These are phyloP conservation scores for Drosophila navojoa DNA, from an alignment of 1,140 invertebrate genomes.

Conservation along the genomic window DNA sequence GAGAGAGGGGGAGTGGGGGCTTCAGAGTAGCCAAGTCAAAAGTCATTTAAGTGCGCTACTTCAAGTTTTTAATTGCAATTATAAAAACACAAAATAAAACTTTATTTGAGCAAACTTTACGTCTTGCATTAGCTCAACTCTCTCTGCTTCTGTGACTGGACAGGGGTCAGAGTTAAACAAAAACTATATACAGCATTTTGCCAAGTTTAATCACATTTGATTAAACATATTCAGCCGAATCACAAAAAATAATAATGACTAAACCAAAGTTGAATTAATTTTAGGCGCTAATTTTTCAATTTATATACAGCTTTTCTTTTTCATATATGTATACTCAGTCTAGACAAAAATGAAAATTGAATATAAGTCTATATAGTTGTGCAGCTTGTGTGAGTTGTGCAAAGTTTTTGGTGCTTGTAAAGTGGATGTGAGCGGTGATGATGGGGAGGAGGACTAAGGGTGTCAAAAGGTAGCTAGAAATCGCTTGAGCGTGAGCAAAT, in stretches of 20 bases:
- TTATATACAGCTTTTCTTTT: conserved; percentile 2
- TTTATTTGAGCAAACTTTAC: conserved; percentile 62
- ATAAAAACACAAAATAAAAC: conserved; percentile 59
- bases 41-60: conserved; percentile 71
- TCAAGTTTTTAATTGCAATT: conserved; percentile 78
- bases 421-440: conserved; percentile 11
- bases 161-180: not conserved
- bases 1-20: not conserved
- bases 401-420: conserved; percentile 53
- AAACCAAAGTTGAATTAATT: not conserved
- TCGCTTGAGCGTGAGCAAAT: conserved; percentile 13
- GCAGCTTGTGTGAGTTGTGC: conserved; percentile 64
- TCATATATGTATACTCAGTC: conserved; percentile 5
- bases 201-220: not conserved
- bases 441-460: conserved; percentile 25
- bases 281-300: not conserved
- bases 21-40: conserved; percentile 40
- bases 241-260: no score
- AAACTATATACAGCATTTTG: no score
- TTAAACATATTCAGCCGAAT: not conserved
- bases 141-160: not conserved
- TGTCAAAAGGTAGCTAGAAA: not conserved
- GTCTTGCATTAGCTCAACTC: conserved; percentile 3
- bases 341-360: conserved; percentile 21
- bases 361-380: conserved; percentile 9